Evolutionary conservation across 2,797 vertebrate genomes (phyloP).

Genomic region (Iguana delicatissima): DNA sequence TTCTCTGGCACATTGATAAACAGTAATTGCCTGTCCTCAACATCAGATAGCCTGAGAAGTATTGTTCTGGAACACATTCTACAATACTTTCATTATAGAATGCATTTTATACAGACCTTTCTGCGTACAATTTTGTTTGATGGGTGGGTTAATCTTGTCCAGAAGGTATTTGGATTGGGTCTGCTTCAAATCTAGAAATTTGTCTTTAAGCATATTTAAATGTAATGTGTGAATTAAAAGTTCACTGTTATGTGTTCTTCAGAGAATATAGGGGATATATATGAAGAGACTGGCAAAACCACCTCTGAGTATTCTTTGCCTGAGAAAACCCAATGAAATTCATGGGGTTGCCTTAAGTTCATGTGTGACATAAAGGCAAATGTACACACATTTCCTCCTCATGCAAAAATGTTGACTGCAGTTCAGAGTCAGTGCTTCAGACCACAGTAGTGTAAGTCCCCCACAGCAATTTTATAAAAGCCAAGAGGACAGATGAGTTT

Average conservation of each 20-base stretch:
- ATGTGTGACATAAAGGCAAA: too few species aligned
- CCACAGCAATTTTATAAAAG: slow-evolving; percentile 1
- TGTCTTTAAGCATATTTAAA: neutral
- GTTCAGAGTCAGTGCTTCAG: neutral
- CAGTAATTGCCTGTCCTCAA: too few species aligned
- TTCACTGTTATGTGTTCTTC: neutral
- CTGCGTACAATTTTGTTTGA: slow-evolving; percentile 16
- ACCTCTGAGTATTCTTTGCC: too few species aligned
- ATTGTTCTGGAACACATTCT: neutral
- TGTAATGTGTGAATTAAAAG: neutral
- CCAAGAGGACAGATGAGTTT: neutral
- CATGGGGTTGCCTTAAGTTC: too few species aligned
- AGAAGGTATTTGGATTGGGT: neutral
- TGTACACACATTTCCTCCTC: neutral
- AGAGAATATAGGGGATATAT: neutral
- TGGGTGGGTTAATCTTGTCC: neutral
- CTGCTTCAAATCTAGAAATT: neutral
- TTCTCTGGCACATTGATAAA: too few species aligned
- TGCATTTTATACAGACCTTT: slow-evolving; percentile 32
- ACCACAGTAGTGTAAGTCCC: rapidly evolving
- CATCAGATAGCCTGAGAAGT: too few species aligned
- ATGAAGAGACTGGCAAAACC: too few species aligned
- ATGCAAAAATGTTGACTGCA: neutral
- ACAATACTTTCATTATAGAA: neutral
- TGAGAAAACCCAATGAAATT: too few species aligned